Base-by-base conservation (phyloP, 1,140 invertebrate species). In the Drosophila burlai region DNA sequence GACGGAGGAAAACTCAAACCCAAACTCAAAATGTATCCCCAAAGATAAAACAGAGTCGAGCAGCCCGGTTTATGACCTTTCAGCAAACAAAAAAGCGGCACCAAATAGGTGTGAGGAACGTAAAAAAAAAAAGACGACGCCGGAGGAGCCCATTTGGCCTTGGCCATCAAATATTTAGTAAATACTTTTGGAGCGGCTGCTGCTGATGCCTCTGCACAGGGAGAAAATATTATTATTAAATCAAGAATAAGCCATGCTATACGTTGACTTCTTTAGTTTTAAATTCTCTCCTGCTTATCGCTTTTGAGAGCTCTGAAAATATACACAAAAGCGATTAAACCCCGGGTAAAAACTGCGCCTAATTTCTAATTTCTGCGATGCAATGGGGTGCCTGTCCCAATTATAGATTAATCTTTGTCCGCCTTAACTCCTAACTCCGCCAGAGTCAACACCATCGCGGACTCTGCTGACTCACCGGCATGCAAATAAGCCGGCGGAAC, bases 31-130 rank as follows among this genome's bases (percentile, higher is more conserved):
- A 58, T 76, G 58, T 76, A 65, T 68, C 62, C 52, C 43, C 34
- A 47, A 59, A 76, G 74, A 76, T 66, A 63, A 36, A 63, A 36
- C 43, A 64, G 36, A 74, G 47, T 65, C 69, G 58, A 36, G 26
- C 42, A 52, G 16, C 40, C 29, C 31, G 78, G 83, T 79, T 80
- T 76, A 79, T 86, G 83, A 85, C 83, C 83, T 81, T 85, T 69
- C 45, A 66, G 43, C 72, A 64, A 76, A 83, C 60, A 82, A 68
- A 43, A 61, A 66, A 15, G 24, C 54, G 16, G 42, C 52, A 58
- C 9, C 57, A 58, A 63, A 52, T 34, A 52, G 50, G 66, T 66
- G 65, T 40, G 59, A 65, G 65, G 61, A 42, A 45, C 26, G 7
- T 31, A 50, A 15, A 34, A 36, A 45, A 29, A 26, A 24, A 36